Evolutionary conservation across 2,113 vertebrate genomes (phyloP), one percentile per base, ranked within the genome.

Genomic region (Stigmatopora argus): DNA sequence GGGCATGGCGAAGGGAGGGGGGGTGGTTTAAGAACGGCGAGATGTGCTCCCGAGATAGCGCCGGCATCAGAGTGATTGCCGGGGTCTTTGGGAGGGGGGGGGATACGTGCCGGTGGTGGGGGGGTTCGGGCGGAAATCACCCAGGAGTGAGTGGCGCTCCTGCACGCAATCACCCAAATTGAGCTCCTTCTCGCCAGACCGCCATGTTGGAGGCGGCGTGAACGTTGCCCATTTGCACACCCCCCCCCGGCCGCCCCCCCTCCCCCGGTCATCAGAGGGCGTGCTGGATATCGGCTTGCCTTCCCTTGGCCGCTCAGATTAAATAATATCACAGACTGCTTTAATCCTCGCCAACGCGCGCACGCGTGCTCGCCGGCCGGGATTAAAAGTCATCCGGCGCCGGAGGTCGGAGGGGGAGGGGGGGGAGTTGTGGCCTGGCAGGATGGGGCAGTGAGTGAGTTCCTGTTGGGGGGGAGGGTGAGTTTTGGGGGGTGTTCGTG

Each of bases 251-350:
- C 7, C 14, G 11, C 38, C 7, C 17, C 38, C 44, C 17, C 21
- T 61, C 72, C 66, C 56, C n/a, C 49, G 81, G 86, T 78, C 83
- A 87, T 85, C 82, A 84, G 78, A 74, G 83, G 77, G 26, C 26
- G 26, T 31, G 26, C 62, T 56, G 64, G 72, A 38, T 61, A 69
- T 70, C 78, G n/a, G 70, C 80, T 77, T 63, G 14, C 69, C 82
- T 31, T 31, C 26, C 82, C 67, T 80, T 79, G 83, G 82, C 83
- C 73, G 62, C 70, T 73, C 73, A 86, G 86, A 90, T 89, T 87
- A 90, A 88, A 90, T 83, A 84, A 88, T 82, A 88, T 85, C 85
- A 85, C 74, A 88, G 71, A 77, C 78, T 56, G 75, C 65, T 75
- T 63, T 86, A 84, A 87, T 84, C 84, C 77, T 69, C 55, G 23